Evolutionary conservation across 2,888 invertebrate species (phyloP).

Genomic region (Drosophila maculinotata): DNA sequence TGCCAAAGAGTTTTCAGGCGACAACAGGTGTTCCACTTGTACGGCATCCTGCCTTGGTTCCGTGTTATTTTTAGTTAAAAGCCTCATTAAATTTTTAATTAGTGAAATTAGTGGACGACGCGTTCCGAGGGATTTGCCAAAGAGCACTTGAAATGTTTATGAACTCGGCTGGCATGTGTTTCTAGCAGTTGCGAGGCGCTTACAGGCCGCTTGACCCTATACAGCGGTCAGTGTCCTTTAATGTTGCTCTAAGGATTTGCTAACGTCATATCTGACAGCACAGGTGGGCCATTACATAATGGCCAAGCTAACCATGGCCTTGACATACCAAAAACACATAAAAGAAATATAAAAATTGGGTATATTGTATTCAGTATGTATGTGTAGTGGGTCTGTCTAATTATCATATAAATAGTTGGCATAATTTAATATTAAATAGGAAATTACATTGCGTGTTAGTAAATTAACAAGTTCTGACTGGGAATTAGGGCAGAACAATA

Average conservation of each 20-base stretch:
- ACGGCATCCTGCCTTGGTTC: conserved; percentile 26
- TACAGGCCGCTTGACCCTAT: not conserved
- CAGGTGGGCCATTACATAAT: conserved; percentile 22
- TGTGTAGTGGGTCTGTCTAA: conserved; percentile 30
- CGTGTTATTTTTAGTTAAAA: conserved; percentile 62
- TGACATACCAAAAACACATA: conserved; percentile 37
- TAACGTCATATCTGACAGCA: conserved; percentile 21
- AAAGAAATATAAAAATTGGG: not conserved
- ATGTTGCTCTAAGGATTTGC: conserved; percentile 42
- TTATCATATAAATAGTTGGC: conserved; percentile 66
- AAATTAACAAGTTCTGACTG: conserved; percentile 54
- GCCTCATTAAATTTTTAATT: conserved; percentile 81
- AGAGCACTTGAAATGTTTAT: conserved; percentile 25
- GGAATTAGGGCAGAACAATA: conserved; percentile 20
- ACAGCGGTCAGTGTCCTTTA: conserved; percentile 44
- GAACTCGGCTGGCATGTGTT: conserved; percentile 10
- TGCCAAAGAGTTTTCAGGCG: conserved; percentile 64
- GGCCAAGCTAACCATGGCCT: conserved; percentile 34
- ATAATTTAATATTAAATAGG: conserved; percentile 52
- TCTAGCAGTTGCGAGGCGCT: not conserved
- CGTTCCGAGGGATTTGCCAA: conserved; percentile 42
- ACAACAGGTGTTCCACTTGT: conserved; percentile 78
- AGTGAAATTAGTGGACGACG: conserved; percentile 64
- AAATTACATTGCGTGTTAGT: conserved; percentile 71
- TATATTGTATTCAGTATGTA: conserved; percentile 17